Evolutionary conservation across 1,140 invertebrate genomes (phyloP).

Genomic region (Musca vetustissima): DNA sequence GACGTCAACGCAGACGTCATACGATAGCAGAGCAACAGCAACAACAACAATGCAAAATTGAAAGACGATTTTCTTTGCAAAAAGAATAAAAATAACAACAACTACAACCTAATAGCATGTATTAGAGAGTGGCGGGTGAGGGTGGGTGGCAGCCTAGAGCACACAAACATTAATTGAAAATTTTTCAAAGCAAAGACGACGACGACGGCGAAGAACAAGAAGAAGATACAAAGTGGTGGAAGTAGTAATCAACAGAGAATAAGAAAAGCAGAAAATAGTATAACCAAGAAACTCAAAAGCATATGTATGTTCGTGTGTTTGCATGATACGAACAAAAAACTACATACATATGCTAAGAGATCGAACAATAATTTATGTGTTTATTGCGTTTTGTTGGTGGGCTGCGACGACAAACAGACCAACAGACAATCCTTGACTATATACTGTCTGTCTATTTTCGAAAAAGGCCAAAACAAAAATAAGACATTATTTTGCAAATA

Average conservation of each 20-base stretch:
- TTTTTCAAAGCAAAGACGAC: not conserved
- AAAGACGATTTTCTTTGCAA: slow-evolving; percentile 6
- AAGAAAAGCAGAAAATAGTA: not conserved
- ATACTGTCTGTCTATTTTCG: too few relatives aligned
- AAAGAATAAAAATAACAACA: too few relatives aligned
- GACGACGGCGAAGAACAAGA: too few relatives aligned
- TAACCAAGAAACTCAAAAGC: not conserved
- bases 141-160: not conserved
- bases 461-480: not conserved
- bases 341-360: too few relatives aligned
- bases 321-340: too few relatives aligned
- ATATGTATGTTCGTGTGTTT: not conserved
- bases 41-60: slow-evolving; percentile 1
- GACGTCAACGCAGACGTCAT: too few relatives aligned
- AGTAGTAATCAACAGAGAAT: not conserved
- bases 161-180: too few relatives aligned
- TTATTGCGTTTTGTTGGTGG: too few relatives aligned
- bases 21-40: not conserved
- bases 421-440: not conserved
- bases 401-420: not conserved
- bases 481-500: slow-evolving; percentile 53
- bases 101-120: not conserved
- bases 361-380: too few relatives aligned
- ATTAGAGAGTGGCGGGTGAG: not conserved
- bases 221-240: slow-evolving; percentile 14